Conservation (phyloP, 1,140 invertebrate genomes). For the Pogonognathellus flavescens region DNA sequence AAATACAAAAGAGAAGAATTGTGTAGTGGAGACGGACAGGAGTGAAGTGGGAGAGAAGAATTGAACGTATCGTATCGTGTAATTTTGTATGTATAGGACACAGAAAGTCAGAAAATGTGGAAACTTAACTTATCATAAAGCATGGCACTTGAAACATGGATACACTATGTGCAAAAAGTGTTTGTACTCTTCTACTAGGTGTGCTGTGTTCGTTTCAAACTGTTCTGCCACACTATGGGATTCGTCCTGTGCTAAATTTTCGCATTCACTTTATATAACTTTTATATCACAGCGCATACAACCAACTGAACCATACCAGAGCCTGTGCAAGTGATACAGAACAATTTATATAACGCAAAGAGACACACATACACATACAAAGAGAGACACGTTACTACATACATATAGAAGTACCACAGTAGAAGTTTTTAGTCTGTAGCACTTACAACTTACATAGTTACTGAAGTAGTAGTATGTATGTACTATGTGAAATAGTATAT, state of each 20-base stretch:
- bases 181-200: background rate
- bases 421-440: background rate
- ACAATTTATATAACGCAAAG: background rate
- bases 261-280: background rate
- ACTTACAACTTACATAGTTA: background rate
- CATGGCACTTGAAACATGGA: slow-evolving; percentile 12
- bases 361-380: background rate
- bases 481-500: background rate
- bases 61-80: background rate
- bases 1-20: background rate
- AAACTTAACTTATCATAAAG: slow-evolving; percentile 34
- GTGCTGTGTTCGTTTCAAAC: background rate
- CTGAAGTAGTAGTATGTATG: background rate
- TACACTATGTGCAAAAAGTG: slow-evolving; percentile 7
- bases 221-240: background rate
- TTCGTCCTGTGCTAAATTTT: slow-evolving; percentile 39
- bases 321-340: no score
- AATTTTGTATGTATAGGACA: background rate
- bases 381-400: background rate
- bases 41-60: slow-evolving; percentile 1
- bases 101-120: slow-evolving; percentile 13
- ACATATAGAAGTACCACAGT: background rate
- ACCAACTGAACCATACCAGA: no score
- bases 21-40: background rate
- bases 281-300: background rate